These are phyloP conservation scores for Apoda limacodes DNA, from an alignment of 2,888 invertebrate species.

Conservation along the genomic window DNA sequence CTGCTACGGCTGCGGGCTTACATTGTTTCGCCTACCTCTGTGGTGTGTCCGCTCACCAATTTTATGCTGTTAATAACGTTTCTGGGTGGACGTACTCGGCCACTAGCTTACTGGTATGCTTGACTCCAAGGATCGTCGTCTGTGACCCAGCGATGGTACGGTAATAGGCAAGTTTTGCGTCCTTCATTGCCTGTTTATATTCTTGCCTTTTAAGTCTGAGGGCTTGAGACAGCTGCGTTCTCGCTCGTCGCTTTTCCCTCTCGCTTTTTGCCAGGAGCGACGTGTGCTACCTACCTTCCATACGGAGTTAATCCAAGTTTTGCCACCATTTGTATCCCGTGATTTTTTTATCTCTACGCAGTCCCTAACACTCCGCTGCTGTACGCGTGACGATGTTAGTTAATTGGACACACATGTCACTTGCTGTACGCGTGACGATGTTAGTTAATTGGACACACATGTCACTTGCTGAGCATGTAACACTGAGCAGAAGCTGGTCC, in stretches of 20 bases:
- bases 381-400: not conserved
- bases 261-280: not conserved
- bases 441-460: not conserved
- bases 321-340: slow-evolving; percentile 1
- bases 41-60: slow-evolving; percentile 3
- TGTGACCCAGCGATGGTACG: not conserved
- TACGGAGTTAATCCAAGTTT: not conserved
- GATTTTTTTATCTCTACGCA: not conserved
- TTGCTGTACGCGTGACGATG: not conserved
- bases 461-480: not conserved
- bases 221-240: no score
- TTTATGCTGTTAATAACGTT: slow-evolving; percentile 13
- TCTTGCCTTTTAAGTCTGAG: no score
- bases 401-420: not conserved
- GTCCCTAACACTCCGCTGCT: not conserved
- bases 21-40: slow-evolving; percentile 12
- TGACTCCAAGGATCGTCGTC: not conserved
- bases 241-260: no score
- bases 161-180: not conserved
- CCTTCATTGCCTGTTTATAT: no score
- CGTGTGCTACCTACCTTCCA: not conserved
- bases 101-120: not conserved
- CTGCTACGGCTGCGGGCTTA: no score
- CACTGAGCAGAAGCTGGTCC: slow-evolving; percentile 1
- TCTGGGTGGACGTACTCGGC: not conserved